Evolutionary conservation across 2,113 vertebrate genomes (phyloP).

Genomic region (Morone saxatilis): DNA sequence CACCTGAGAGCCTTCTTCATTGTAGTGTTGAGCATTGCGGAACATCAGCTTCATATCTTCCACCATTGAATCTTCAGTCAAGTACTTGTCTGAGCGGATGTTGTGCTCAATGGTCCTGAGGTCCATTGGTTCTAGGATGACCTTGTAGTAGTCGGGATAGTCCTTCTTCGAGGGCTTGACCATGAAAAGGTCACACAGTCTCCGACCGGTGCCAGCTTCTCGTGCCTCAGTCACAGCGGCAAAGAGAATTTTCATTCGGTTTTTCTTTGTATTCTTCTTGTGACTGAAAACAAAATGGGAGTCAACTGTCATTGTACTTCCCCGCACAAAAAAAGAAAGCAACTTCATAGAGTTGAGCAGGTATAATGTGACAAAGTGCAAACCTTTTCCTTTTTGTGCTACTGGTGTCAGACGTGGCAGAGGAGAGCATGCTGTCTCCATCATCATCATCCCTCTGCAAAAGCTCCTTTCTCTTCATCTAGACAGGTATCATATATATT

Average conservation of each 20-base stretch:
- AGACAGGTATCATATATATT: not conserved
- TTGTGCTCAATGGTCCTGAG: conserved; percentile 96
- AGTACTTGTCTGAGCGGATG: conserved; percentile 95
- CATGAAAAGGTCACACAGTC: conserved; percentile 97
- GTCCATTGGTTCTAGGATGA: conserved; percentile 98
- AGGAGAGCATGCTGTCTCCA: conserved; percentile 97
- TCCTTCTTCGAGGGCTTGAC: conserved; percentile 99
- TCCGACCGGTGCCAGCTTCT: conserved; percentile 89
- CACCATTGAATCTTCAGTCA: conserved; percentile 92
- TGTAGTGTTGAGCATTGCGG: conserved; percentile 97
- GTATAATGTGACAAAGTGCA: conserved; percentile 62
- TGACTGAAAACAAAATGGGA: conserved; percentile 75
- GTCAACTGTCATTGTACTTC: not conserved
- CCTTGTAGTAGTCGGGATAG: conserved; percentile 99
- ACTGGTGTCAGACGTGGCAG: conserved; percentile 93
- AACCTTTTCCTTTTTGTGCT: conserved; percentile 96
- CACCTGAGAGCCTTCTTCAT: conserved; percentile 98
- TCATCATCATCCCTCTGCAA: conserved; percentile 95
- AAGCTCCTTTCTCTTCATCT: conserved; percentile 97
- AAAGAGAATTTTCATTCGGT: conserved; percentile 95
- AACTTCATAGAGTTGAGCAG: not conserved
- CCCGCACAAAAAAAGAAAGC: not conserved
- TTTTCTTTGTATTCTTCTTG: conserved; percentile 97
- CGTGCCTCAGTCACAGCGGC: conserved; percentile 92
- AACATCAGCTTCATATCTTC: conserved; percentile 99